These are phyloP conservation scores for Psittacula cyanocephala DNA, from an alignment of 2,113 vertebrate genomes.

Conservation along the genomic window DNA sequence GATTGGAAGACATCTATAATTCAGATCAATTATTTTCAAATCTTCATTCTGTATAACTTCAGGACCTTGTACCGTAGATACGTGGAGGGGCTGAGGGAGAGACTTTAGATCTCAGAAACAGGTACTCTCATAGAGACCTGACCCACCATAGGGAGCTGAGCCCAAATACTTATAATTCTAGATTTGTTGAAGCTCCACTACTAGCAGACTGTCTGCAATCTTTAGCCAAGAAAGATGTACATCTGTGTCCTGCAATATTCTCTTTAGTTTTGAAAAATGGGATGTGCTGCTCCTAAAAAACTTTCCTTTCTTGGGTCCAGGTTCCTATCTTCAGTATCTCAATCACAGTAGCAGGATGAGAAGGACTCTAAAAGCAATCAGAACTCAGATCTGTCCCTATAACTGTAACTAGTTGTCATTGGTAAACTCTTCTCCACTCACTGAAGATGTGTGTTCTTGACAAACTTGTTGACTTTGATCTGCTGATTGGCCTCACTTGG, in stretches of 20 bases:
- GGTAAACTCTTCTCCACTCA: neutral
- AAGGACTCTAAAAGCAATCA: neutral
- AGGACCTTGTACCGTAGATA: neutral
- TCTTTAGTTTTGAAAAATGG: neutral
- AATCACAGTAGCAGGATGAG: neutral
- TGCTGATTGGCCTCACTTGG: neutral
- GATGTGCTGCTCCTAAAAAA: rapidly evolving
- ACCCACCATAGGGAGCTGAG: neutral
- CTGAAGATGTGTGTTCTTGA: neutral
- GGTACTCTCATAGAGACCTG: neutral
- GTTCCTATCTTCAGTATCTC: neutral
- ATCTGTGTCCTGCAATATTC: neutral
- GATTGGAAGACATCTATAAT: neutral
- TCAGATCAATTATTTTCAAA: neutral
- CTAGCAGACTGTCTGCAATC: neutral
- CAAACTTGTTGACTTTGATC: neutral
- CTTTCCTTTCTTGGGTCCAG: neutral
- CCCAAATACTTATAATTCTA: neutral
- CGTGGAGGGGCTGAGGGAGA: rapidly evolving
- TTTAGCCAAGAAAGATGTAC: neutral
- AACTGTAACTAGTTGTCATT: neutral
- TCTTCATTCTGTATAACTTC: neutral
- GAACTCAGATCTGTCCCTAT: neutral
- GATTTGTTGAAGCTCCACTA: neutral
- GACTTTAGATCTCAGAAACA: neutral